Evolutionary conservation across 1,140 invertebrate species (phyloP).

Genomic region (Aphaenogaster floridana): DNA sequence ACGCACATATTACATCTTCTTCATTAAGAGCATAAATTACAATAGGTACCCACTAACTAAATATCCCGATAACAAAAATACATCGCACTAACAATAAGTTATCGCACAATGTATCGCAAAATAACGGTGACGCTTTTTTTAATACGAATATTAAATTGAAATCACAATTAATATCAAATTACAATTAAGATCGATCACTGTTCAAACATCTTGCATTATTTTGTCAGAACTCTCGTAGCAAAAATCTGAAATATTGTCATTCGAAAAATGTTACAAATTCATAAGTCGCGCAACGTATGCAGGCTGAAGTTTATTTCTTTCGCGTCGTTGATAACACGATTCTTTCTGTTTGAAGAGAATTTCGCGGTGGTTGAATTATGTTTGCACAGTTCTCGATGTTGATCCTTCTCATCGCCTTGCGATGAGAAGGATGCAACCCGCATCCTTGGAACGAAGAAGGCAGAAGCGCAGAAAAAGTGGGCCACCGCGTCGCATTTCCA

Average conservation of each 20-base stretch:
- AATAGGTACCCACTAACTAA: neutral
- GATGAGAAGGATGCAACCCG: constrained; percentile 9
- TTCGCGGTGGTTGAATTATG: neutral
- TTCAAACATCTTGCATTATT: neutral
- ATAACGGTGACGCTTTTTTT: neutral
- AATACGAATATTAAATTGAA: neutral
- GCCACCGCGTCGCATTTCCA: constrained; percentile 47
- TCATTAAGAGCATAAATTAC: neutral
- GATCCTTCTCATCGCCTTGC: neutral
- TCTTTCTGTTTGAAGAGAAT: neutral
- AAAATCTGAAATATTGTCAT: constrained; percentile 9
- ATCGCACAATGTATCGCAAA: neutral
- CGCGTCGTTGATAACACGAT: neutral
- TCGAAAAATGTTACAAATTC: neutral
- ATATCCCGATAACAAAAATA: neutral
- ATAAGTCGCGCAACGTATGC: neutral
- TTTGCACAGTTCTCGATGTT: constrained; percentile 12
- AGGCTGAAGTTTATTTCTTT: constrained; percentile 5
- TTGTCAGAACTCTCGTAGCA: neutral
- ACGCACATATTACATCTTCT: neutral
- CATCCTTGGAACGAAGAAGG: constrained; percentile 14
- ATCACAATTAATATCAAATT: neutral
- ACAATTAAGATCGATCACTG: neutral
- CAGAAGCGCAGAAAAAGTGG: constrained; percentile 37
- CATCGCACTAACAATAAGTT: neutral